Evolutionary conservation across 2,888 invertebrate species (phyloP).

Genomic region (Mythimna lalbum): DNA sequence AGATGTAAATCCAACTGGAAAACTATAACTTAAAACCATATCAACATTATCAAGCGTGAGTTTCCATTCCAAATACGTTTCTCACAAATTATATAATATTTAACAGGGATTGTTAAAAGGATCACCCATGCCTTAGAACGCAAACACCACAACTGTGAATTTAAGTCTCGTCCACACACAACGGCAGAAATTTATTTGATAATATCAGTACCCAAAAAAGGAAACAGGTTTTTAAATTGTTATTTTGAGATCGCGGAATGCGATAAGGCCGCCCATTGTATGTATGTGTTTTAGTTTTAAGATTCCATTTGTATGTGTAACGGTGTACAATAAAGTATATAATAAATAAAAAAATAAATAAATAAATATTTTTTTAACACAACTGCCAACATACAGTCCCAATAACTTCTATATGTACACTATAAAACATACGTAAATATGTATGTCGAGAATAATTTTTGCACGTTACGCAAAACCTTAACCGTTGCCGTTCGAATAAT

Average conservation of each 20-base stretch:
- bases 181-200: no score
- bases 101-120: conserved; percentile 10
- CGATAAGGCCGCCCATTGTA: no score
- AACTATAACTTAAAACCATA: conserved; percentile 30
- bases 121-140: no score
- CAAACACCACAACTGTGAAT: no score
- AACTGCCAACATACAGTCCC: conserved; percentile 39
- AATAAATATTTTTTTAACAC: conserved; percentile 39
- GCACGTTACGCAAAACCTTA: conserved; percentile 86
- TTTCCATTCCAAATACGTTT: conserved; percentile 40
- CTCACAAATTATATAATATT: conserved; percentile 39
- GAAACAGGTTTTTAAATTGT: conserved; percentile 12
- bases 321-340: no score
- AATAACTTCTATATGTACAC: conserved; percentile 46
- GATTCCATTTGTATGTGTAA: no score
- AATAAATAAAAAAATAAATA: no score
- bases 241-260: no score
- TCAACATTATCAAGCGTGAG: conserved; percentile 34
- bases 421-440: conserved; percentile 78
- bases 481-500: conserved; percentile 85
- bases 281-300: no score
- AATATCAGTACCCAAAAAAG: no score
- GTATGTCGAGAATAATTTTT: conserved; percentile 81
- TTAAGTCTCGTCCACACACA: no score
- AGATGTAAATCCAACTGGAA: conserved; percentile 22